Base-by-base conservation (phyloP, 30 jellyfish, hydroid and myxozoan genomes). In the Cassiopea andromeda region DNA sequence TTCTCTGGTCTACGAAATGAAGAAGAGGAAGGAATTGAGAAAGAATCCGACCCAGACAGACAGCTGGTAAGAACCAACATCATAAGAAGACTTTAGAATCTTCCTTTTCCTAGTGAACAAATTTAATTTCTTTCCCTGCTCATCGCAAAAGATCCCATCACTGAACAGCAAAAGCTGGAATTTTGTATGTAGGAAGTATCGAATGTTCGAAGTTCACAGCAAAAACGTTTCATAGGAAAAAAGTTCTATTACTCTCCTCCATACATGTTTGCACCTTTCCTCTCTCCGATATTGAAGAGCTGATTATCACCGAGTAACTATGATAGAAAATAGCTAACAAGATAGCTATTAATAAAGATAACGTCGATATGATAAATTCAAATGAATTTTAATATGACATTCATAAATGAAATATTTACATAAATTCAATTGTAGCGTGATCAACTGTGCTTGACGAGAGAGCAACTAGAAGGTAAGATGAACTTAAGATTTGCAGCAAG, bases 381-480 rank as follows among this genome's bases (percentile, higher is more conserved):
- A 27, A 27, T 27, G 38, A 27, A 0, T 27, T 27, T 27, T 27
- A 27, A 27, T 27, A 27, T 27, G 38, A 27, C 38, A 27, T 27
- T 27, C 38, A 27, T 27, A 27, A 27, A 27, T 27, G 38, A 27
- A 27, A 27, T 27, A 27, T 27, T 27, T 54, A 54, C 64, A 54
- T 54, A 54, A 3, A 54, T 54, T 54, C 12, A 48, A 8, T 77
- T 77, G 38, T 70, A 87, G 94, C 80, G 94, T 47, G 90, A 87
- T 2, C 67, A 72, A 4, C 19, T 87, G 86, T 76, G 89, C 73
- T 69, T 87, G 77, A 78, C 67, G 4, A 87, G 72, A 69, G 94
- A 77, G 15, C 94, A 87, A 73, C 44, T 87, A 1, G 94, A 87
- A 78, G 94, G 94, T 87, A 78, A 64, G 14, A 10, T 14, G 7